Conservation (phyloP, 2,888 invertebrate genomes). For the Adelphocoris suturalis region DNA sequence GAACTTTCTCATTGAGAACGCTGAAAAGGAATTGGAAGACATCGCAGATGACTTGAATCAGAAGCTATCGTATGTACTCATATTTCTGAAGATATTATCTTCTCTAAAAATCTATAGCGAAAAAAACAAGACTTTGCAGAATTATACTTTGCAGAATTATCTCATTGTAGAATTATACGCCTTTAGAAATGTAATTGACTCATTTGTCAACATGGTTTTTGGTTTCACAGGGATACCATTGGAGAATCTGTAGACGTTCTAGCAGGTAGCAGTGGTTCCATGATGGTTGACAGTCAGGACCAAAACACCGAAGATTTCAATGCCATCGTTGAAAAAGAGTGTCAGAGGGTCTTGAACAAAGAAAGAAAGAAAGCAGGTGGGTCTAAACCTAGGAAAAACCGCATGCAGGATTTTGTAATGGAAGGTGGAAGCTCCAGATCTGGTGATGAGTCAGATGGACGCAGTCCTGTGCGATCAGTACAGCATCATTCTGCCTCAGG, state of each 20-base stretch:
- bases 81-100: neutral
- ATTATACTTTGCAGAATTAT: too few relatives aligned
- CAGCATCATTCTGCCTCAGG: neutral
- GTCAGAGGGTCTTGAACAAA: conserved; percentile 29
- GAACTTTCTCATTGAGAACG: conserved; percentile 59
- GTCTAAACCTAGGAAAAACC: neutral
- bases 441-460: neutral
- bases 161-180: too few relatives aligned
- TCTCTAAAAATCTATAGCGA: neutral
- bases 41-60: conserved; percentile 19
- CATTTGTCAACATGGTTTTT: too few relatives aligned
- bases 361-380: neutral
- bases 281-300: neutral
- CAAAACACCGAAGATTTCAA: conserved; percentile 59
- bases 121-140: too few relatives aligned
- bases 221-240: neutral
- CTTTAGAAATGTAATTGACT: too few relatives aligned
- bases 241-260: conserved; percentile 53
- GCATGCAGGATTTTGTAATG: neutral
- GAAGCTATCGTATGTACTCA: conserved; percentile 54
- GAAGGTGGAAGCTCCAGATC: neutral
- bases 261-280: neutral
- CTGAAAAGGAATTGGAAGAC: conserved; percentile 24
- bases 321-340: conserved; percentile 45
- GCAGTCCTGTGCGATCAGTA: too few relatives aligned